These are phyloP conservation scores for Mormyrus iriodes DNA, from an alignment of 2,113 vertebrate species.

Conservation along the genomic window DNA sequence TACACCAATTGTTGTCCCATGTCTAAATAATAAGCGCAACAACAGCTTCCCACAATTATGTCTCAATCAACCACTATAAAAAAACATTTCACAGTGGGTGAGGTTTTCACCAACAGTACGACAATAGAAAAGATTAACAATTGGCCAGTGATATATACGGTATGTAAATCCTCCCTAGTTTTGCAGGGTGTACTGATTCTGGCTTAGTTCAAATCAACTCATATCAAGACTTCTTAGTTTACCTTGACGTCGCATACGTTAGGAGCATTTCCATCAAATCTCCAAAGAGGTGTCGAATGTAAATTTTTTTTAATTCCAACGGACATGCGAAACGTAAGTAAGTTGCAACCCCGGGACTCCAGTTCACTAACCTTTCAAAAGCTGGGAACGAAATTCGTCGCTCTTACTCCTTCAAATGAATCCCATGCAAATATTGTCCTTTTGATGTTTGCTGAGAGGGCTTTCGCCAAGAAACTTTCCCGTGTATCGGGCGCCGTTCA, in stretches of 20 bases:
- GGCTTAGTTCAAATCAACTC: neutral
- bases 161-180: neutral
- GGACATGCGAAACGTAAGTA: neutral
- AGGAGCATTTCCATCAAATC: neutral
- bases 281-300: neutral
- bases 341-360: neutral
- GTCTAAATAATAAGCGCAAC: neutral
- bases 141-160: neutral
- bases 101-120: neutral
- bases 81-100: neutral
- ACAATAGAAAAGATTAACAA: neutral
- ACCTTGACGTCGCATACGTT: neutral
- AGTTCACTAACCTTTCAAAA: neutral
- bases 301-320: neutral
- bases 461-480: neutral
- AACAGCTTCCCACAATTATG: neutral
- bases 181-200: neutral
- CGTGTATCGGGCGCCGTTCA: neutral
- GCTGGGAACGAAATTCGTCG: neutral
- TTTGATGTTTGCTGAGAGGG: neutral
- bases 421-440: slow-evolving; percentile 11
- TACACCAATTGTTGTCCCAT: neutral
- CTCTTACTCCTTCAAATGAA: neutral
- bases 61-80: neutral
- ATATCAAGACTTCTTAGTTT: neutral